Base-by-base conservation (phyloP, 2,888 invertebrate genomes). In the Aporophyla lueneburgensis region DNA sequence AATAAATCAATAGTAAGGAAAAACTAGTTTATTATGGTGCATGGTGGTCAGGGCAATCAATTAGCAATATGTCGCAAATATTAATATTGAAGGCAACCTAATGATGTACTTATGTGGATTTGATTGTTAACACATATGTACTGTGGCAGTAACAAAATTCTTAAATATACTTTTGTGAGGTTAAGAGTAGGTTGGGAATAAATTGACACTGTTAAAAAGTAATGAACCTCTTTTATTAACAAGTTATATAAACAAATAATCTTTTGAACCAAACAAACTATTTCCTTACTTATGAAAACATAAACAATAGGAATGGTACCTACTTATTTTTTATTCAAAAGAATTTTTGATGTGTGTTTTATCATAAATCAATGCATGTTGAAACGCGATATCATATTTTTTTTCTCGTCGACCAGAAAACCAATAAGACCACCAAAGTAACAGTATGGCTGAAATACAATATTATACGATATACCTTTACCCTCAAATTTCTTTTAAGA, bases 401-500 rank as follows among this genome's bases (percentile, higher is more conserved):
- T 49, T 49, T 21, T 14, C 9, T 24, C 24, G 9, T 7, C 21
- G 14, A 2, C 5, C 40, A 56, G 5, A n/a, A 49, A 21, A 14
- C 27, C 14, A 53, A 61, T 65, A 49, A n/a, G 12, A n/a, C 16
- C 21, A 33, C 27, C 27, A 27, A 2, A 74, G n/a, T 14, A 46
- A 12, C 5, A 27, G 19, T n/a, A 33, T 4, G 19, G 5, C 53
- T 33, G 21, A 54, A 59, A 78, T 62, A 51, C 68, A 62, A 80
- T 33, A 51, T 9, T 21, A 59, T 16, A 16, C 21, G 27, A n/a
- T 53, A 66, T 58, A 24, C 49, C 56, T 54, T 49, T 54, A 54
- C 58, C 56, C 72, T 56, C 56, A 12, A 74, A 79, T 69, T 69
- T 74, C 19, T 80, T 83, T 56, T 69, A 72, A 54, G 74, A 78